A percentile compares a stretch with the other conserved stretches of the same genome.
phyloP scores from a whole-genome alignment of 1,140 invertebrate genomes.

The Macrobrachium nipponense region DNA sequence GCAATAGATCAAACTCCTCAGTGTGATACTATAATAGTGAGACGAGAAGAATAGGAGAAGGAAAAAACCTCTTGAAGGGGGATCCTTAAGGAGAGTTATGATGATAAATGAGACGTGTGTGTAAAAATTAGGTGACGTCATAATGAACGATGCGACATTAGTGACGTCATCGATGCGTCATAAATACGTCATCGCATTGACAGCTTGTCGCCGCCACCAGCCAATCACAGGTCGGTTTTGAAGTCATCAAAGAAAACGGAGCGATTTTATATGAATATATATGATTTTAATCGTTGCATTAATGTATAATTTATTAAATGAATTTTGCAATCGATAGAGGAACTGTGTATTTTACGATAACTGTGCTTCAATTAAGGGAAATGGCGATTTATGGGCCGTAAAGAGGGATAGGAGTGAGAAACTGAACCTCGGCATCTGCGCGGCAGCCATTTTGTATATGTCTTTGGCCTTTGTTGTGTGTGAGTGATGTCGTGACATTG shows the following conservation, averaged over 20 bases:
- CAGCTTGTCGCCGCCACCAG: slow-evolving; percentile 47
- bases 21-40: no score
- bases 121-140: slow-evolving; percentile 21
- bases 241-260: slow-evolving; percentile 54
- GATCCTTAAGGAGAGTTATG: neutral
- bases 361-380: slow-evolving; percentile 19
- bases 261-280: slow-evolving; percentile 40
- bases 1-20: no score
- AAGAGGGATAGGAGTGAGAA: slow-evolving; percentile 27
- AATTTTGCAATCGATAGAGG: slow-evolving; percentile 15
- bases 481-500: slow-evolving; percentile 57
- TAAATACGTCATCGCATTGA: slow-evolving; percentile 53
- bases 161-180: slow-evolving; percentile 23
- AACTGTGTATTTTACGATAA: neutral
- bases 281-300: slow-evolving; percentile 51
- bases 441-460: slow-evolving; percentile 57
- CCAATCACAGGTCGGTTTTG: slow-evolving; percentile 47
- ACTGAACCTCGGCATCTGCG: slow-evolving; percentile 42
- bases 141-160: neutral
- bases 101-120: slow-evolving; percentile 21
- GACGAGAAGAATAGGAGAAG: no score
- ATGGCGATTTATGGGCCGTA: slow-evolving; percentile 31
- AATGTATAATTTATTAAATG: slow-evolving; percentile 37
- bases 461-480: slow-evolving; percentile 56
- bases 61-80: no score